phyloP scores from a whole-genome alignment of 2,113 vertebrate genomes.

The Daboia siamensis region DNA sequence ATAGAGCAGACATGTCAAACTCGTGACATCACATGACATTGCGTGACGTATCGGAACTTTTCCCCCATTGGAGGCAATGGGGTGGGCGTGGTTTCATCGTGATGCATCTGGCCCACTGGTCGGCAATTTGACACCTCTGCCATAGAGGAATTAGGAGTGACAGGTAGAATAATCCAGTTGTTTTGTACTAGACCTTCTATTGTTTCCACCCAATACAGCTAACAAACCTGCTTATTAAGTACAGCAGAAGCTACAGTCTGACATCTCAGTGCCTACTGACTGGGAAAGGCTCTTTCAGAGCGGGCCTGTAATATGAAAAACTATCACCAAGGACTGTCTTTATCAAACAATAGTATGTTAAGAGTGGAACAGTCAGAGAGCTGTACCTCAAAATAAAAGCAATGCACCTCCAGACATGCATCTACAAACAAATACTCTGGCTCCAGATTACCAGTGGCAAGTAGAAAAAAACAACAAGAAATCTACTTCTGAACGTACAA shows the following conservation, averaged over 20 bases:
- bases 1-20: neutral
- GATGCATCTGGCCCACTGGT: no score
- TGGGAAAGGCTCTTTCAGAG: neutral
- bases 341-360: neutral
- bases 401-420: neutral
- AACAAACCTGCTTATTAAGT: neutral
- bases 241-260: neutral
- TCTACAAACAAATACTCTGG: neutral
- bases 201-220: neutral
- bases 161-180: neutral
- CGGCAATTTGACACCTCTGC: no score
- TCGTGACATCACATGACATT: no score
- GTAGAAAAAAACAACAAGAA: neutral
- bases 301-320: fast-evolving
- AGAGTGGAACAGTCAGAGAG: neutral
- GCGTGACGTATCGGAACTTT: no score
- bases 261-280: neutral
- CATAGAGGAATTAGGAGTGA: neutral
- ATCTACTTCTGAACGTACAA: neutral
- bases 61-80: no score
- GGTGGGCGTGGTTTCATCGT: no score
- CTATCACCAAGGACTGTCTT: neutral
- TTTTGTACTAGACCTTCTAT: neutral
- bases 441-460: neutral
- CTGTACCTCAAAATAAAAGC: fast-evolving